Evolutionary conservation across 2,797 vertebrate species (phyloP).

Genomic region (Pipistrellus pipistrellus): DNA sequence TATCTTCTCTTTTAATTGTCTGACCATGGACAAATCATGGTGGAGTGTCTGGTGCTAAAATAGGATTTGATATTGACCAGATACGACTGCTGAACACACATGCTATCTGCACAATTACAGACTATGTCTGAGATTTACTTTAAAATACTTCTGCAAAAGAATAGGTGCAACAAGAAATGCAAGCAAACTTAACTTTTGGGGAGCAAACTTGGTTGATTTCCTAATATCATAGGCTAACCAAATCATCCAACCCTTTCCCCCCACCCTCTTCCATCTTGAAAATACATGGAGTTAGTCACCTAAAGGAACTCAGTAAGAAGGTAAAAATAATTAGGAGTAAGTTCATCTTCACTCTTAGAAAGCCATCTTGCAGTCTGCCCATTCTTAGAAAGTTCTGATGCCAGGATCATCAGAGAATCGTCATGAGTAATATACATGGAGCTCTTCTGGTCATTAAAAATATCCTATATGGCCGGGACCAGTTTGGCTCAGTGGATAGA

Average conservation of each 20-base stretch:
- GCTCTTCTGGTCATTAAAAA: slow-evolving; percentile 32
- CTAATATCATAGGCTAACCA: background rate
- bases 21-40: background rate
- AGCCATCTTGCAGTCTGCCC: background rate
- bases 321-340: slow-evolving; percentile 41
- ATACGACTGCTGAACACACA: background rate
- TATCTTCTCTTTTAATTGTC: background rate
- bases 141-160: too few species aligned
- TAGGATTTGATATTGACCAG: background rate
- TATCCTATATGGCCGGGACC: background rate
- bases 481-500: too few species aligned
- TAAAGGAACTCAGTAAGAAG: background rate
- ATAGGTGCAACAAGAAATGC: too few species aligned
- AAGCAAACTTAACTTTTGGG: background rate
- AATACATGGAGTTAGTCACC: background rate
- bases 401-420: background rate
- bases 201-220: background rate
- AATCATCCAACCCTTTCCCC: background rate
- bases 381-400: background rate
- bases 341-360: slow-evolving; percentile 16
- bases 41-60: background rate
- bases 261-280: background rate
- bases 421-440: background rate
- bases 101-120: background rate
- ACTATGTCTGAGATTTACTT: background rate